Conservation (phyloP, 2,113 vertebrate species). For the Morone saxatilis region DNA sequence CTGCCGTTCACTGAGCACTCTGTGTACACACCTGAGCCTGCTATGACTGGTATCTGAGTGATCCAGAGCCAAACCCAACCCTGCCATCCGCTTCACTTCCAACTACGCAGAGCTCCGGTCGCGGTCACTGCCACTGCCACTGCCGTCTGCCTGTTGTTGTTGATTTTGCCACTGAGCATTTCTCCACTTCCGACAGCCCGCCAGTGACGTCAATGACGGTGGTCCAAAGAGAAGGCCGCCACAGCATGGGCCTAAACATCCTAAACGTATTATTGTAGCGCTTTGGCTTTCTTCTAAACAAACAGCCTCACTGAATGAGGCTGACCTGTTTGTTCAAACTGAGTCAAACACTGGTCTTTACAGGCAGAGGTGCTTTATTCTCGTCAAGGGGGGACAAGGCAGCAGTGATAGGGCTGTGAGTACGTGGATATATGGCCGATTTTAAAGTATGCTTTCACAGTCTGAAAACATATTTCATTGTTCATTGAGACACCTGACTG, state of each 20-base stretch:
- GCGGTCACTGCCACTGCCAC: slow-evolving; percentile 31
- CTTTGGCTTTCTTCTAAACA: slow-evolving; percentile 72
- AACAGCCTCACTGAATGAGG: slow-evolving; percentile 35
- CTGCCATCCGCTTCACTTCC: slow-evolving; percentile 24
- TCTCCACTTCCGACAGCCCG: slow-evolving; percentile 58
- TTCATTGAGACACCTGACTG: no score
- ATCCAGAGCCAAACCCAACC: slow-evolving; percentile 68
- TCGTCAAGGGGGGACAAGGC: slow-evolving; percentile 8
- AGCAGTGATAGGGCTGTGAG: not conserved
- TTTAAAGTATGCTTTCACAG: not conserved
- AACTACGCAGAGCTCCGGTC: not conserved
- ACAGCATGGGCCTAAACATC: slow-evolving; percentile 41
- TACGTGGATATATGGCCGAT: not conserved
- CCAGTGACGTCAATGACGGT: slow-evolving; percentile 67
- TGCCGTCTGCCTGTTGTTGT: slow-evolving; percentile 53
- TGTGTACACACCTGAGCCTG: slow-evolving; percentile 34
- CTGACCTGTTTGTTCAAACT: slow-evolving; percentile 18
- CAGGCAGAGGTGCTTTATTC: not conserved
- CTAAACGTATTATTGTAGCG: slow-evolving; percentile 56
- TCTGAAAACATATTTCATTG: not conserved
- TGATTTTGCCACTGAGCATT: slow-evolving; percentile 62
- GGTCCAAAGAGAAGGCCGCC: slow-evolving; percentile 26
- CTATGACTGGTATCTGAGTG: slow-evolving; percentile 49
- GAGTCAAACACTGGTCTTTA: slow-evolving; percentile 3
- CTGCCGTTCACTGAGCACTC: not conserved